A percentile compares a stretch with the other conserved stretches of the same genome.
phyloP scores from a whole-genome alignment of 2,113 vertebrate species.

The Ceyx cyanopectus region DNA sequence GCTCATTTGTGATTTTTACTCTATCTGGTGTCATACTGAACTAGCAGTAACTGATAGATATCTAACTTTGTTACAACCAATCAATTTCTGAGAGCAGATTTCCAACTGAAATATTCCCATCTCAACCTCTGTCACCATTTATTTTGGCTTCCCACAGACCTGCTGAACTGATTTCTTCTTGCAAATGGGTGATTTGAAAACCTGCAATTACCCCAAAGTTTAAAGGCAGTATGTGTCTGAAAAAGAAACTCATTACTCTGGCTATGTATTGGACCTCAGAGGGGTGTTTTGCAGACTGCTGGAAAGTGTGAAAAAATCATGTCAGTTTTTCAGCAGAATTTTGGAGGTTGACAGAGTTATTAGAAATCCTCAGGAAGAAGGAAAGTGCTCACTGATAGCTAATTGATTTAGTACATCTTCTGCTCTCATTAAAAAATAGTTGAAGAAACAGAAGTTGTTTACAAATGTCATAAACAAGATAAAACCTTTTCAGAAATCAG shows the following conservation, averaged over 20 bases:
- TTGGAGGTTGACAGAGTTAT: neutral
- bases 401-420: neutral
- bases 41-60: neutral
- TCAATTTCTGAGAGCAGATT: neutral
- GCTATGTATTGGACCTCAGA: neutral
- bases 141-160: neutral
- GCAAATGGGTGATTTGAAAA: neutral
- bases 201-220: neutral
- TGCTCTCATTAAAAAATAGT: neutral
- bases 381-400: neutral
- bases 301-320: neutral
- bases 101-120: neutral
- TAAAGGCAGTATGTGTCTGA: neutral
- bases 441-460: neutral
- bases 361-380: neutral
- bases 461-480: neutral
- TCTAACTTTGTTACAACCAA: neutral
- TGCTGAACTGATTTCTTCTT: neutral
- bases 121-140: neutral
- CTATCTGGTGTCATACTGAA: neutral
- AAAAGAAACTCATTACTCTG: neutral
- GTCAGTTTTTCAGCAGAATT: neutral
- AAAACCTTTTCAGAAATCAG: neutral
- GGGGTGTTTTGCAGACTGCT: neutral
- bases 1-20: neutral